Percentiles rank a stretch among this genome's conserved stretches.
phyloP scores from a whole-genome alignment of 64 coral and sea anemone species.

The Trachythela sp. region DNA sequence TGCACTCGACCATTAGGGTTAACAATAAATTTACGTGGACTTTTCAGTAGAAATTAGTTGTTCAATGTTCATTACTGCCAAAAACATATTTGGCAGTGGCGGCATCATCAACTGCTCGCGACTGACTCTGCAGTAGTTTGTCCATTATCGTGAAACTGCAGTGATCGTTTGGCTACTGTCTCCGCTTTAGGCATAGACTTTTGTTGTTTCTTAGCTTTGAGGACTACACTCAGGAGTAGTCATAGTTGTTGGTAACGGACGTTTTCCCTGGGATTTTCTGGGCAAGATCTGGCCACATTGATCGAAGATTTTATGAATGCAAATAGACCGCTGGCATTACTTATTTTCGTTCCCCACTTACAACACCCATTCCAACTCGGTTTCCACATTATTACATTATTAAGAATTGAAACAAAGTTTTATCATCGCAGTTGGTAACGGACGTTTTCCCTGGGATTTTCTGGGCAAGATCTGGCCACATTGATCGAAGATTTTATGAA shows the following conservation, averaged over 20 bases:
- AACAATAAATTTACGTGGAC: slow-evolving; percentile 33
- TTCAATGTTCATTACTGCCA: not conserved
- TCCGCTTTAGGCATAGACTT: not conserved
- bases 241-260: slow-evolving; percentile 28
- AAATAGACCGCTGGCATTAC: slow-evolving; percentile 26
- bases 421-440: not conserved
- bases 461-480: not conserved
- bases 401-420: not conserved
- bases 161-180: not conserved
- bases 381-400: slow-evolving; percentile 28
- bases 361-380: not conserved
- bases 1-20: slow-evolving; percentile 30
- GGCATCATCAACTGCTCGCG: not conserved
- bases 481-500: not conserved
- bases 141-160: not conserved
- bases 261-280: slow-evolving; percentile 34
- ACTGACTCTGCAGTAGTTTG: not conserved
- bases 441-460: slow-evolving; percentile 34
- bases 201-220: slow-evolving; percentile 19
- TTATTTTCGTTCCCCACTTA: slow-evolving; percentile 20
- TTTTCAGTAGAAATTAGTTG: not conserved
- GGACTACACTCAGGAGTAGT: slow-evolving; percentile 31
- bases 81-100: not conserved
- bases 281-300: not conserved
- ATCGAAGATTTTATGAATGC: not conserved